Base-by-base conservation (phyloP, 2,888 invertebrate species). In the Perithous albicinctus region DNA sequence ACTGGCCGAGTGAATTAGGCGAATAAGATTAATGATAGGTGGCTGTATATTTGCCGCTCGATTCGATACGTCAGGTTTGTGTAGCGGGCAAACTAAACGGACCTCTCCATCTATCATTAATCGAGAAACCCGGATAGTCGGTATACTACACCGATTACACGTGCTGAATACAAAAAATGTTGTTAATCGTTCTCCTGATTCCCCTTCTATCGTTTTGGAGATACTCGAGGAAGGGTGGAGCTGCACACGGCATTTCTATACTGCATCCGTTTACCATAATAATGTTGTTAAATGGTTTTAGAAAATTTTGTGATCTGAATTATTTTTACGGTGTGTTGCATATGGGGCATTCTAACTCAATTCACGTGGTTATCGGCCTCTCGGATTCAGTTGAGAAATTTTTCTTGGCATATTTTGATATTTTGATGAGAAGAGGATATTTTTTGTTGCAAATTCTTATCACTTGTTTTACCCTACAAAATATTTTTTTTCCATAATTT, bases 21-120 rank as follows among this genome's bases (percentile, higher is more conserved):
- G 83, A 80, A 72, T 63, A 87, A 88, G 88, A 88, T 87, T 87
- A 83, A 91, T 88, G 90, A 89, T 88, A 81, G 83, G 81, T 51
- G 61, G 51, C 32, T 67, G 72, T 78, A 83, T 87, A 86, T 89
- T 90, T 89, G 89, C 87, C 87, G 86, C 87, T 84, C 89, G 88
- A 90, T 90, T 91, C 89, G 90, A 90, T 90, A 89, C 88, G 87
- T 89, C 88, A 87, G 88, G 89, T 89, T 89, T 88, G 85, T 87
- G 85, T 85, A 86, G 74, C 32, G 41, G 78, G 70, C 66, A 15
- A 18, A 75, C 56, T 51, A 38, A 76, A 69, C 51, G 41, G 20
- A 75, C 82, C 79, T 85, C 82, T 80, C 80, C 86, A 86, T 89
- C 85, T 84, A 89, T 89, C 90, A 91, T 89, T 88, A 88, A 90